Percentiles rank a stretch among this genome's conserved stretches.
phyloP scores from a whole-genome alignment of 2,888 invertebrate species.

The Pocota personata region DNA sequence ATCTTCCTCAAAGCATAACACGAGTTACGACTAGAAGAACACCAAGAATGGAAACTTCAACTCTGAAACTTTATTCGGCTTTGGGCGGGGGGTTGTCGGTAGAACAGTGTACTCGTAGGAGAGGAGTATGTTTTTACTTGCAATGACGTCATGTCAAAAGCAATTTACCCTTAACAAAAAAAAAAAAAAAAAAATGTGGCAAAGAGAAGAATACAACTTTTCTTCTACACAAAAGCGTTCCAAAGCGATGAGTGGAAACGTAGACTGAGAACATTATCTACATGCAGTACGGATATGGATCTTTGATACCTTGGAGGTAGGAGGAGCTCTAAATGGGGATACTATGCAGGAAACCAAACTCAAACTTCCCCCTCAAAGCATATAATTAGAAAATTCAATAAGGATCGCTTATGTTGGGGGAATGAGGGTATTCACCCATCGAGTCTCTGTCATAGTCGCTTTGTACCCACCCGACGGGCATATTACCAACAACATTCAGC shows the following conservation, averaged over 20 bases:
- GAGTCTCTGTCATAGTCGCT: background rate
- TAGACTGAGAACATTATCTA: background rate
- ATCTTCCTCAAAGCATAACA: slow-evolving; percentile 56
- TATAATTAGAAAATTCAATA: slow-evolving; percentile 30
- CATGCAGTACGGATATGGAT: background rate
- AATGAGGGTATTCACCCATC: background rate
- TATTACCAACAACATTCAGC: slow-evolving; percentile 16
- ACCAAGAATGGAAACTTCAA: slow-evolving; percentile 34
- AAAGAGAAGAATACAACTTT: background rate
- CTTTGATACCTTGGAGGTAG: slow-evolving; percentile 4
- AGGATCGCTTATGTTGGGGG: background rate
- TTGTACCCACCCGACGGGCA: background rate
- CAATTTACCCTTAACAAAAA: slow-evolving; percentile 29
- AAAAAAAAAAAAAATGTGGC: background rate
- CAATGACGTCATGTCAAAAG: slow-evolving; percentile 47
- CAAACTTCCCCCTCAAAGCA: background rate
- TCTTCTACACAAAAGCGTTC: background rate
- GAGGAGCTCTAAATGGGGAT: background rate
- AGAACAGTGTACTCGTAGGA: background rate
- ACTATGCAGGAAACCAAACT: background rate
- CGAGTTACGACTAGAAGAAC: slow-evolving; percentile 3
- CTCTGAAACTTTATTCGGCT: slow-evolving; percentile 39
- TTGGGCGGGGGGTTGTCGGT: background rate
- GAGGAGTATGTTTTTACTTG: background rate
- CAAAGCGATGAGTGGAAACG: background rate